Conservation (phyloP, 2,888 invertebrate genomes). For the Zygaena filipendulae region DNA sequence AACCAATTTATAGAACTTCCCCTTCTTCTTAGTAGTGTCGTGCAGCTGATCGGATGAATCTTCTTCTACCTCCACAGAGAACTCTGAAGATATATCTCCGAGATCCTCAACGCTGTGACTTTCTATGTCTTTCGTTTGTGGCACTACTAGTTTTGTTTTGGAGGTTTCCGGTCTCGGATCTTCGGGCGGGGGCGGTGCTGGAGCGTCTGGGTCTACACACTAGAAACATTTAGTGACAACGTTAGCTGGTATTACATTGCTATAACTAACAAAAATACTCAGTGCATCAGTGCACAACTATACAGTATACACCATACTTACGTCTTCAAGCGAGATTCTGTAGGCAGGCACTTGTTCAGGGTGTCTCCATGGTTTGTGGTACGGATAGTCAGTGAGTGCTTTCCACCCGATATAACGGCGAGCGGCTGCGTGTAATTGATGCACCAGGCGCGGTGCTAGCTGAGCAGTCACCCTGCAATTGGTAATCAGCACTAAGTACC, state of each 20-base stretch:
- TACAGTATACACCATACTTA: too few species aligned
- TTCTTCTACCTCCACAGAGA: conserved; percentile 58
- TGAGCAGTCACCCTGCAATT: conserved; percentile 77
- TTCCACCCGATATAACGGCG: conserved; percentile 88
- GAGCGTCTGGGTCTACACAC: conserved; percentile 58
- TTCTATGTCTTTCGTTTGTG: conserved; percentile 36
- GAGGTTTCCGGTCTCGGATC: conserved; percentile 50
- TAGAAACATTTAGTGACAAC: conserved; percentile 24
- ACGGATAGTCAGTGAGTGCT: conserved; percentile 73
- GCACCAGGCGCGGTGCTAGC: conserved; percentile 87
- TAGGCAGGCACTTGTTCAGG: conserved; percentile 85
- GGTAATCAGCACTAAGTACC: neutral
- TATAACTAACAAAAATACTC: too few species aligned
- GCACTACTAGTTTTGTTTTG: conserved; percentile 40
- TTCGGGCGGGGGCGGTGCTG: conserved; percentile 28
- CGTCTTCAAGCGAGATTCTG: conserved; percentile 76
- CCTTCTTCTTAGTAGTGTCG: conserved; percentile 48
- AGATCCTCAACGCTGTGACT: conserved; percentile 58
- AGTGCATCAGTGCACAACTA: too few species aligned
- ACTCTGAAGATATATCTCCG: conserved; percentile 60
- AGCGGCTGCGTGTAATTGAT: conserved; percentile 84
- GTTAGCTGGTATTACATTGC: neutral
- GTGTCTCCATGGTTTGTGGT: conserved; percentile 87
- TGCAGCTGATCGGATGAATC: conserved; percentile 35
- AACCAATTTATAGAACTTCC: conserved; percentile 55